Percentiles rank a stretch among this genome's conserved stretches.
These are phyloP conservation scores for Sinocyclocheilus maitianheensis DNA, from an alignment of 2,113 vertebrate species.

Conservation along the genomic window DNA sequence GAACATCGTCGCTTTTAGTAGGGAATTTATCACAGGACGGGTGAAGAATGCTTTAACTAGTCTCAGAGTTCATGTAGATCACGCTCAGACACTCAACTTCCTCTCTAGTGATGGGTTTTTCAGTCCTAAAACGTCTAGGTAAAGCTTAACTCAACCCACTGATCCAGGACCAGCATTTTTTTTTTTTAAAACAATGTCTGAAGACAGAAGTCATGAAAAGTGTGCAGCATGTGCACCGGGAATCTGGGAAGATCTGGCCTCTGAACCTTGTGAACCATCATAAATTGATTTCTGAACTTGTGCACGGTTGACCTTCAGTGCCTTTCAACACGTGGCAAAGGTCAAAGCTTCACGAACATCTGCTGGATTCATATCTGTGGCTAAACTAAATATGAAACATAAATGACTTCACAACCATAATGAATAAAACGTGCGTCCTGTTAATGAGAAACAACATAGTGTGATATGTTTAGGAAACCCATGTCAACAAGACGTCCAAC, in stretches of 20 bases:
- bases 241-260: constrained; percentile 10
- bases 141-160: constrained; percentile 21
- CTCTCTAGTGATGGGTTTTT: constrained; percentile 51
- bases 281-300: constrained; percentile 48
- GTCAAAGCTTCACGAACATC: not conserved
- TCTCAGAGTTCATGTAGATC: constrained; percentile 11
- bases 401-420: not conserved
- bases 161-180: constrained; percentile 31
- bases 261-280: constrained; percentile 29
- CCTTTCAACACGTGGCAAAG: constrained; percentile 29
- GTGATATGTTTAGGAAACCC: not conserved
- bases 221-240: not conserved
- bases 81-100: not conserved
- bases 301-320: constrained; percentile 41
- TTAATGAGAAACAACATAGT: not conserved
- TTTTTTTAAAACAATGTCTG: not conserved
- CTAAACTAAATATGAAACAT: not conserved
- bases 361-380: not conserved
- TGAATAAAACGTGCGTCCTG: not conserved
- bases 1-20: too few species aligned
- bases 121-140: constrained; percentile 35
- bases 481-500: not conserved
- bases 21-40: too few species aligned
- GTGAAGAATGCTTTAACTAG: too few species aligned
- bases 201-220: not conserved